These are phyloP conservation scores for Neuroterus valhalla DNA, from an alignment of 1,140 invertebrate genomes.

Conservation along the genomic window DNA sequence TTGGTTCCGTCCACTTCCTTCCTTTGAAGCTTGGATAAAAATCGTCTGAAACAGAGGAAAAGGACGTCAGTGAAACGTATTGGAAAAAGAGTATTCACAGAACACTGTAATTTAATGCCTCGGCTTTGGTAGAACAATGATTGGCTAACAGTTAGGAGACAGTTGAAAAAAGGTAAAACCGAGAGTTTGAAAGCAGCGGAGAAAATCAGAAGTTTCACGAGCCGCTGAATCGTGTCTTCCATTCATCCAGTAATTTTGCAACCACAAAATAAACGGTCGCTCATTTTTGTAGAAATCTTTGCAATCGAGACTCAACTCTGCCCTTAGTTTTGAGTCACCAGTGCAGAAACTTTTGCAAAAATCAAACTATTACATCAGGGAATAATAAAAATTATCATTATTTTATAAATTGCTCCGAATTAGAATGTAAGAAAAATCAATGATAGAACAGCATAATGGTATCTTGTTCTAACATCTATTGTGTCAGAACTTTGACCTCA, in stretches of 20 bases:
- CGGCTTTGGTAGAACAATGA: conserved; percentile 8
- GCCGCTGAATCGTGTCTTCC: conserved; percentile 47
- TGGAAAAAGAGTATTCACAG: background rate
- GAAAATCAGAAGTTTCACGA: conserved; percentile 30
- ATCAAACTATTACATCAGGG: too few relatives aligned
- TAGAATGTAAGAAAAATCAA: too few relatives aligned
- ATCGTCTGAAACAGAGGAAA: background rate
- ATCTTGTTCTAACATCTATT: too few relatives aligned
- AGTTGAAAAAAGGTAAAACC: conserved; percentile 21
- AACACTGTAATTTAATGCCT: conserved; percentile 16
- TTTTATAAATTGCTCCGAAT: too few relatives aligned
- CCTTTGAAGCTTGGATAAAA: conserved; percentile 1
- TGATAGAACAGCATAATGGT: too few relatives aligned
- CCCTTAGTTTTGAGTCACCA: background rate
- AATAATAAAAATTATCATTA: too few relatives aligned
- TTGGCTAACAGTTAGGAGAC: conserved; percentile 11
- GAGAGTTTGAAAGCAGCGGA: conserved; percentile 2
- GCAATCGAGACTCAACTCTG: background rate
- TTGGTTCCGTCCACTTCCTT: background rate
- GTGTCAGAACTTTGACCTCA: too few relatives aligned
- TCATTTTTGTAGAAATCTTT: conserved; percentile 19
- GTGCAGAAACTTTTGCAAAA: too few relatives aligned
- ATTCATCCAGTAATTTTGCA: conserved; percentile 52
- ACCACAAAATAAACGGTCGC: conserved; percentile 43
- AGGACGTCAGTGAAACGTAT: background rate